Evolutionary conservation across 2,113 vertebrate species (phyloP), one percentile per base, ranked within the genome.

Genomic region (Pangasianodon gigas): DNA sequence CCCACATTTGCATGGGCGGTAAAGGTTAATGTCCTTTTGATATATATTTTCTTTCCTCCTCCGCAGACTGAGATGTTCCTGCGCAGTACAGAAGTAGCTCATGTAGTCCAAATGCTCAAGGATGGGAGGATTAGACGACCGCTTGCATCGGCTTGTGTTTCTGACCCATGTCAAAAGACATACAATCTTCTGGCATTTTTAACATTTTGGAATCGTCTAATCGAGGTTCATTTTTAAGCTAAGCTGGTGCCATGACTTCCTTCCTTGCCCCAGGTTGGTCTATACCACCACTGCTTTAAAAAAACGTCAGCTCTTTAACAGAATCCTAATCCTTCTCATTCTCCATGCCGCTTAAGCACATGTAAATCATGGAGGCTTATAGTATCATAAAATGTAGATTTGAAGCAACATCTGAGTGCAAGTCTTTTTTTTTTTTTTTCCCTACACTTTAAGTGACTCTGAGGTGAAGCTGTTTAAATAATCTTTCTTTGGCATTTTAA

Each of bases 21-120:
- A 95, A 96, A 96, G 95, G 96, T 96, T 96, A 96, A 96, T 94
- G 94, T 95, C 93, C 93, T 93, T 91, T 93, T 87, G 91, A 90
- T 94, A 85, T 94, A 94, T 95, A 94, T 95, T 95, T 95, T 94
- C 92, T 87, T 91, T 94, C 92, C 90, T 83, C 85, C 90, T 94
- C 85, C 89, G 80, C 90, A 93, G 92, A 89, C 91, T 75, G 74
- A 91, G 89, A 90, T 88, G 86, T 60, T 84, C 62, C 60, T 85
- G 51, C 6, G 2, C 51, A 41, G 52, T 29, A 58, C 88, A 62
- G n/a, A 86, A 77, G 60, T 86, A 87, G 79, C 83, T 71, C 48
- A 56, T 88, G 71, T n/a, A 65, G 26, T 79, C 71, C 26, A 79
- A 58, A 90, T 14, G 51, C 80, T 82, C 41, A 29, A 79, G 85